Evolutionary conservation across 2,888 invertebrate genomes (phyloP).

Genomic region (Crepidodera aurea): DNA sequence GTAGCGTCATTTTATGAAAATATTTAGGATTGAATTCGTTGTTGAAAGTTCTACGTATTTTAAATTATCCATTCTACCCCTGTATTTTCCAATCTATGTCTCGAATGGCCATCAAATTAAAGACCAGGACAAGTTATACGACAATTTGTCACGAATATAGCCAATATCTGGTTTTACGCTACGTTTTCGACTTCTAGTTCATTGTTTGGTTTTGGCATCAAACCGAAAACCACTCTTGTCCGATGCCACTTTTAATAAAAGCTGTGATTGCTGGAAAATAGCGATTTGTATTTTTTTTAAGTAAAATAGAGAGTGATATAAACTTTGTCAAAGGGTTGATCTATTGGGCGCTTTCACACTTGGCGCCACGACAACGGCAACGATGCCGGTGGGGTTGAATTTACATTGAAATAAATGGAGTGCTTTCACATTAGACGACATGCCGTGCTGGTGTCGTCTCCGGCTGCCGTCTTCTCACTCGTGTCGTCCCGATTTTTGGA

Average conservation of each 20-base stretch:
- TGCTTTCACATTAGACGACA: no score
- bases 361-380: no score
- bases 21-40: no score
- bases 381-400: no score
- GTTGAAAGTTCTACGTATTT: neutral
- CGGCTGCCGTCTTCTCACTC: no score
- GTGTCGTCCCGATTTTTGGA: no score
- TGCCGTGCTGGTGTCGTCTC: no score
- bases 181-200: conserved; percentile 28
- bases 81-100: conserved; percentile 6
- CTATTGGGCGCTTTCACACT: no score
- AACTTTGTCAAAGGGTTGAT: no score
- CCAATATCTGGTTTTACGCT: conserved; percentile 37
- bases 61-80: conserved; percentile 1
- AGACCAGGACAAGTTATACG: conserved; percentile 30
- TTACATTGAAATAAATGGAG: no score
- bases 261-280: conserved; percentile 21
- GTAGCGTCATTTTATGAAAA: no score
- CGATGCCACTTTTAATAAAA: conserved; percentile 34
- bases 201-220: conserved; percentile 37
- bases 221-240: conserved; percentile 23
- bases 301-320: no score
- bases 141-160: conserved; percentile 38
- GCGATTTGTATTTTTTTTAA: neutral
- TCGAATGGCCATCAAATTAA: conserved; percentile 16